Conservation (phyloP, 2,113 vertebrate species). For the Jacana jacana region DNA sequence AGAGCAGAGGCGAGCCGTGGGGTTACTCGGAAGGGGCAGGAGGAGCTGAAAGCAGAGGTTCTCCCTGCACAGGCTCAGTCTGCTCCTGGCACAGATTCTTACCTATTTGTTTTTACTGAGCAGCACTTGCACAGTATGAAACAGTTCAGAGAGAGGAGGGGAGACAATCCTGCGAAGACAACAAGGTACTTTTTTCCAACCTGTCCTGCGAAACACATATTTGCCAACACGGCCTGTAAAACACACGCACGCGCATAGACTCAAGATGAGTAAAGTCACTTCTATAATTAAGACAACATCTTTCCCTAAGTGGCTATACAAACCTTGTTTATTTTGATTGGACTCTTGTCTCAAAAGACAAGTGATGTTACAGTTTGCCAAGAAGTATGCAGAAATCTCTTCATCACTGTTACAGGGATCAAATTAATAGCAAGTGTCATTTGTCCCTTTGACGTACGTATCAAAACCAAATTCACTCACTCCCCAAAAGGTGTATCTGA, state of each 20-base stretch:
- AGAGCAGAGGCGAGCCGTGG: neutral
- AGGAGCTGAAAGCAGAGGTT: neutral
- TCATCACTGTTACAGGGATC: neutral
- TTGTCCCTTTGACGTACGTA: neutral
- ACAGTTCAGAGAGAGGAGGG: neutral
- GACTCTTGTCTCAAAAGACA: neutral
- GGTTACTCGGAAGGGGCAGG: neutral
- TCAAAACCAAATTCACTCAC: neutral
- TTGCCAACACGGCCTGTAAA: neutral
- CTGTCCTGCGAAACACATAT: neutral
- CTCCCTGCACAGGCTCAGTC: neutral
- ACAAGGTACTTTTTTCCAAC: neutral
- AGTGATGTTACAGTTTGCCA: neutral
- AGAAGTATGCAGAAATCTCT: neutral
- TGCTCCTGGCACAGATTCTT: neutral
- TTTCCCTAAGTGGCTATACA: neutral
- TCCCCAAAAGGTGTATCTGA: neutral
- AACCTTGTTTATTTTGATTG: slow-evolving; percentile 2
- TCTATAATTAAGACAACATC: neutral
- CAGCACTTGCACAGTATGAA: neutral
- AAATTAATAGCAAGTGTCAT: neutral
- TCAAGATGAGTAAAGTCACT: neutral
- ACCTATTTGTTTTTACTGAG: neutral
- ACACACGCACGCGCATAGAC: neutral
- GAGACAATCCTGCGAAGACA: neutral